Evolutionary conservation across 2,797 vertebrate genomes (phyloP).

Genomic region (Zenarchopterus dispar): DNA sequence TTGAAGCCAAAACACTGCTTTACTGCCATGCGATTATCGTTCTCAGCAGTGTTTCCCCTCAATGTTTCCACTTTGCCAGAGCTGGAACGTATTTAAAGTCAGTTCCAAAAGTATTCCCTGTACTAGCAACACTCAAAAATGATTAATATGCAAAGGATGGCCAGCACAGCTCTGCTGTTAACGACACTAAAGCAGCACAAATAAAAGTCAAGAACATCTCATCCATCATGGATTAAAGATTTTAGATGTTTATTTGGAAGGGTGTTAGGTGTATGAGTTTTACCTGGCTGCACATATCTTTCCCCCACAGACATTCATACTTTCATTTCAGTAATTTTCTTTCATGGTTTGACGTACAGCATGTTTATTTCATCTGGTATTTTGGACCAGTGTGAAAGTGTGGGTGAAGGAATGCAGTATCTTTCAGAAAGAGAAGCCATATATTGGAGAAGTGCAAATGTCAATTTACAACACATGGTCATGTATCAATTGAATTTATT

Average conservation of each 20-base stretch:
- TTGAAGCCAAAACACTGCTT: constrained; percentile 46
- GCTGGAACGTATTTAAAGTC: constrained; percentile 56
- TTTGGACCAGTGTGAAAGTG: constrained; percentile 10
- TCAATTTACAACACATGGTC: too few species aligned
- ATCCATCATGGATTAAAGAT: constrained; percentile 67
- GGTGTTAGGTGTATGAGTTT: constrained; percentile 15
- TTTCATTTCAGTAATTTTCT: constrained; percentile 41
- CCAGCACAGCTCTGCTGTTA: constrained; percentile 49
- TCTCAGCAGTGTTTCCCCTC: constrained; percentile 64
- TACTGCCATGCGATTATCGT: constrained; percentile 56
- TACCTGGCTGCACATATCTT: constrained; percentile 31
- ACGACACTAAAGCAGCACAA: constrained; percentile 59
- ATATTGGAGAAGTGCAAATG: constrained; percentile 16
- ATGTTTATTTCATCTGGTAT: constrained; percentile 42
- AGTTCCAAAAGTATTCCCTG: constrained; percentile 53
- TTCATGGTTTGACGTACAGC: constrained; percentile 26
- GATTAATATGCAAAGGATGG: constrained; percentile 59
- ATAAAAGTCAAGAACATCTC: constrained; percentile 58
- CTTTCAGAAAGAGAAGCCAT: constrained; percentile 24
- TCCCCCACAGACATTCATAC: constrained; percentile 35
- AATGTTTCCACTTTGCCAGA: constrained; percentile 64
- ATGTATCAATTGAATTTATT: constrained; percentile 4
- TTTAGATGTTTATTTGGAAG: constrained; percentile 40
- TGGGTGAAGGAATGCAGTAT: constrained; percentile 25
- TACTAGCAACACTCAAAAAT: constrained; percentile 65